phyloP scores from a whole-genome alignment of 2,888 invertebrate genomes.

The Cotesia congregata region DNA sequence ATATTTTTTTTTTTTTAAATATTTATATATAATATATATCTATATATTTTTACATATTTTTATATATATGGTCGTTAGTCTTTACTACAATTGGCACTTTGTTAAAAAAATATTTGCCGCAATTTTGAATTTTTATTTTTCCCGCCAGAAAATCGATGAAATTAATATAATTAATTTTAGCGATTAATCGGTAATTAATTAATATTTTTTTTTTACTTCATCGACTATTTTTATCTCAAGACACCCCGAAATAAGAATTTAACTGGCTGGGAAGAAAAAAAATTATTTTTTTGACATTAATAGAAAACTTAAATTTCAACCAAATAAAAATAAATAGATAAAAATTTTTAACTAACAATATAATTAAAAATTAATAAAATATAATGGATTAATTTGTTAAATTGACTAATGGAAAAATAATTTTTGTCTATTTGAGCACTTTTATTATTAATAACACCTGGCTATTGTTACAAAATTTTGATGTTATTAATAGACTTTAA shows the following conservation, averaged over 20 bases:
- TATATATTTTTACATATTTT: background rate
- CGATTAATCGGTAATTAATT: too few relatives aligned
- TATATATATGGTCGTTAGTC: constrained; percentile 53
- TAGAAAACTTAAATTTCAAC: background rate
- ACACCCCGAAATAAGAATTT: too few relatives aligned
- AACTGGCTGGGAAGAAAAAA: too few relatives aligned
- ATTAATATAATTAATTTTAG: too few relatives aligned
- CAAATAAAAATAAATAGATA: too few relatives aligned
- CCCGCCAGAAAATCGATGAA: too few relatives aligned
- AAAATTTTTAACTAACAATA: too few relatives aligned
- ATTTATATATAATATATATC: constrained; percentile 18
- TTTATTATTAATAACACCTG: background rate
- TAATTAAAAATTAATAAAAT: too few relatives aligned
- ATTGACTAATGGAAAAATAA: constrained; percentile 1
- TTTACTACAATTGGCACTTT: constrained; percentile 64
- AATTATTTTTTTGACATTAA: too few relatives aligned
- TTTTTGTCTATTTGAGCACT: constrained; percentile 1
- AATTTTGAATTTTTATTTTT: background rate
- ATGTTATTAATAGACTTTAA: background rate
- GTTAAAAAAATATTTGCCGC: constrained; percentile 35
- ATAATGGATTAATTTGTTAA: background rate
- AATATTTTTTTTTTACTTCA: too few relatives aligned
- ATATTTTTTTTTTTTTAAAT: constrained; percentile 3
- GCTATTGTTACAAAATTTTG: background rate
- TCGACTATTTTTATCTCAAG: too few relatives aligned